A percentile compares a stretch with the other conserved stretches of the same genome.
These are phyloP conservation scores for Bujurquina vittata DNA, from an alignment of 2,113 vertebrate species.

Conservation along the genomic window DNA sequence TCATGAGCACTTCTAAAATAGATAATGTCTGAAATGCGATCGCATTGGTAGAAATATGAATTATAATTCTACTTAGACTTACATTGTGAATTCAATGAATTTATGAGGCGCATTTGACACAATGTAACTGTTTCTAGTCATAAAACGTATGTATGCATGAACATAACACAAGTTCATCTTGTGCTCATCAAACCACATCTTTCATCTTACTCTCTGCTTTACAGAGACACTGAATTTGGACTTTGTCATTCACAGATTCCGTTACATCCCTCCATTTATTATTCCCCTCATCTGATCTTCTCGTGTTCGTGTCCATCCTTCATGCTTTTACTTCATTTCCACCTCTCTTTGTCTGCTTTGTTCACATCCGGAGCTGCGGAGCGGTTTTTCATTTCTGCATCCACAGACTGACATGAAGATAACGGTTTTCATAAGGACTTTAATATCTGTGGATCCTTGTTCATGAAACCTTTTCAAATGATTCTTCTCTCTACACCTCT, in stretches of 20 bases:
- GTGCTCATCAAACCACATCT: conserved; percentile 3
- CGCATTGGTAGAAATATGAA: neutral
- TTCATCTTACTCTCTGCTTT: neutral
- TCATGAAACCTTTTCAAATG: neutral
- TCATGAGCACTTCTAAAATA: too few relatives aligned
- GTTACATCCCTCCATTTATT: conserved; percentile 14
- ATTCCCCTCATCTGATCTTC: neutral
- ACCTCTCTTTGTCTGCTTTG: neutral
- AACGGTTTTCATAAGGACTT: conserved; percentile 34
- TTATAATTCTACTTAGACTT: neutral
- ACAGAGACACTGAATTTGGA: neutral
- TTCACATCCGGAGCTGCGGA: neutral
- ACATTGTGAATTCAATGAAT: too few relatives aligned
- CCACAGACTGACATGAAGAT: conserved; percentile 30
- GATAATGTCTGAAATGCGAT: too few relatives aligned
- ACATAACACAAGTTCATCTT: neutral
- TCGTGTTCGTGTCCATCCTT: neutral
- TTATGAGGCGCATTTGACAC: too few relatives aligned
- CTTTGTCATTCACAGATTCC: conserved; percentile 23
- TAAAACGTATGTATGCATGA: neutral
- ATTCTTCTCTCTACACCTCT: neutral
- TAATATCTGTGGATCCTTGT: conserved; percentile 14
- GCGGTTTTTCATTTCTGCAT: conserved; percentile 31
- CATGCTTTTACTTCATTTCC: conserved; percentile 7
- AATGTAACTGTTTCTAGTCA: neutral